A percentile compares a stretch with the other conserved stretches of the same genome.
phyloP scores from a whole-genome alignment of 2,797 vertebrate genomes.

The Trachurus trachurus region DNA sequence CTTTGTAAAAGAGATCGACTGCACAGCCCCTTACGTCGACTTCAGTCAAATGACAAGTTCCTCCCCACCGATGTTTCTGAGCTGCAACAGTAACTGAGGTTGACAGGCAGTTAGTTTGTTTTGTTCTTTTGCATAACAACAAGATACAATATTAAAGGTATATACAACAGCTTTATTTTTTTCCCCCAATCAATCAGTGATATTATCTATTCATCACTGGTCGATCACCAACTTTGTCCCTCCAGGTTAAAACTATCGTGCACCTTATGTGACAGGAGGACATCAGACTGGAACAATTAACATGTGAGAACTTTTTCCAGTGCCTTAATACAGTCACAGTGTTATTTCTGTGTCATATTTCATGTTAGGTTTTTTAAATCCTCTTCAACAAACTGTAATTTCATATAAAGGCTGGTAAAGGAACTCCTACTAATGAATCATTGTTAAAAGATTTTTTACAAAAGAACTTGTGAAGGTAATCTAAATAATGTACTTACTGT shows the following conservation, averaged over 20 bases:
- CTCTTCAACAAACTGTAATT: neutral
- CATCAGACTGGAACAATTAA: neutral
- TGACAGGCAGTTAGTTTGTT: neutral
- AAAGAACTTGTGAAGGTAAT: neutral
- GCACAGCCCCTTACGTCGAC: neutral
- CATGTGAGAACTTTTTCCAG: no score
- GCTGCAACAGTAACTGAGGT: fast-evolving
- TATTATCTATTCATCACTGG: neutral
- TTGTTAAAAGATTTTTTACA: neutral
- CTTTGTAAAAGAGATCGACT: neutral
- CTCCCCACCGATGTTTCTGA: fast-evolving
- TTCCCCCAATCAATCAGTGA: neutral
- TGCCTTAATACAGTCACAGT: no score
- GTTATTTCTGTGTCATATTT: neutral
- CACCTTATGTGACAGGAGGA: neutral
- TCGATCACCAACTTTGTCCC: neutral
- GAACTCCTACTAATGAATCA: neutral
- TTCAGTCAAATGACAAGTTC: fast-evolving
- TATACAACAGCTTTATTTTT: neutral
- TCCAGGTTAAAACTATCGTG: neutral
- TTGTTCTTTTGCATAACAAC: neutral
- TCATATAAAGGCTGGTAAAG: neutral
- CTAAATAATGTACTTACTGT: conserved; percentile 23
- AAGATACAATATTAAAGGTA: no score
- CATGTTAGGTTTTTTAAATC: neutral